These are phyloP conservation scores for Ptiloglossa arizonensis DNA, from an alignment of 1,140 invertebrate species.

Conservation along the genomic window DNA sequence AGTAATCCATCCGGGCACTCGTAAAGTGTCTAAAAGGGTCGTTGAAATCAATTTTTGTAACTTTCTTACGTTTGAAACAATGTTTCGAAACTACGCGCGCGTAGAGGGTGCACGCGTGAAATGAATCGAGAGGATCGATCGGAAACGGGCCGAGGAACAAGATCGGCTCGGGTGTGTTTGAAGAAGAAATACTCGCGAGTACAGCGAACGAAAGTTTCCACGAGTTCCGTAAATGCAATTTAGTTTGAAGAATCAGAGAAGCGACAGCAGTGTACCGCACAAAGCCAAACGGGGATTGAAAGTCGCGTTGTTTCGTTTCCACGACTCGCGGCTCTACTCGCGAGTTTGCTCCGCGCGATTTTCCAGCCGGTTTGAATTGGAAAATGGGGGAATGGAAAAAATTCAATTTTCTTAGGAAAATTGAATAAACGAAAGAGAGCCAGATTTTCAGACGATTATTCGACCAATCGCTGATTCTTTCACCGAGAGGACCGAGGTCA, in stretches of 20 bases:
- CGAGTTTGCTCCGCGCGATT: not conserved
- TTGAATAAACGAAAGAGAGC: not conserved
- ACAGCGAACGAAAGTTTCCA: slow-evolving; percentile 30
- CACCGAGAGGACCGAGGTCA: not conserved
- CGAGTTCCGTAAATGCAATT: slow-evolving; percentile 66
- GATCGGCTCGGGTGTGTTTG: slow-evolving; percentile 51
- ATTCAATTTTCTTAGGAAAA: not conserved
- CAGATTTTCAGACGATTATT: not conserved
- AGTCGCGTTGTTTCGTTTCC: slow-evolving; percentile 17
- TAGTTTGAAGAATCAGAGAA: slow-evolving; percentile 44
- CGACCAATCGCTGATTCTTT: not conserved
- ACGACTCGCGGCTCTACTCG: not conserved
- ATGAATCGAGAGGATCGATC: not conserved
- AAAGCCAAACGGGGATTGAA: not conserved
- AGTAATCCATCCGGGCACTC: too few relatives aligned
- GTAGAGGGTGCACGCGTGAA: not conserved
- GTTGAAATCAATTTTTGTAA: too few relatives aligned
- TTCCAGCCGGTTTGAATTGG: slow-evolving; percentile 1
- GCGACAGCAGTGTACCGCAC: slow-evolving; percentile 16
- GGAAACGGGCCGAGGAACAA: not conserved
- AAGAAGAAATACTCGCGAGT: slow-evolving; percentile 56
- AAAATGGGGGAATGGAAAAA: slow-evolving; percentile 4
- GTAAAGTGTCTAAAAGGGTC: too few relatives aligned
- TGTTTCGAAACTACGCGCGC: too few relatives aligned
- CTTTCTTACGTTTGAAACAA: too few relatives aligned